These are phyloP conservation scores for Zaprionus camerounensis DNA, from an alignment of 1,140 invertebrate species.

Conservation along the genomic window DNA sequence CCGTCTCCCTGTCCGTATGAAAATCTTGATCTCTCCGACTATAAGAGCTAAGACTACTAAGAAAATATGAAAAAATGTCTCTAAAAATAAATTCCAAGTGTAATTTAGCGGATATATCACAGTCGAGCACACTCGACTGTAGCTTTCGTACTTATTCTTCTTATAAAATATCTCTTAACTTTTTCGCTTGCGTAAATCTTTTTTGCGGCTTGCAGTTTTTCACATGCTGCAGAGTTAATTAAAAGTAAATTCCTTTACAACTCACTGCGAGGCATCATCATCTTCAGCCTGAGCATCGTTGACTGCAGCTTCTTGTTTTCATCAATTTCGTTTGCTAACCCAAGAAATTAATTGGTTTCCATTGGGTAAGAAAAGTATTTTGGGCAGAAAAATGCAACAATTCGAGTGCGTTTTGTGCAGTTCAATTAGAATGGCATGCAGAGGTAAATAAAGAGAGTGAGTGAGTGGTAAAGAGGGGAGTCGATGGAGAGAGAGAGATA, in stretches of 20 bases:
- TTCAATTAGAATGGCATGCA: neutral
- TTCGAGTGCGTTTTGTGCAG: neutral
- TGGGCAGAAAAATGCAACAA: neutral
- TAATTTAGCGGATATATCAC: no score
- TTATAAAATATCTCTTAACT: no score
- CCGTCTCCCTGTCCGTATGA: no score
- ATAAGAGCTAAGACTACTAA: no score
- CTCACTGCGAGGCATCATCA: neutral
- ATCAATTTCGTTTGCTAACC: neutral
- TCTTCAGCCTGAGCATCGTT: neutral
- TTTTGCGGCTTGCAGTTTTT: conserved; percentile 8
- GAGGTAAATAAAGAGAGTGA: neutral
- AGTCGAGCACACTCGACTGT: no score
- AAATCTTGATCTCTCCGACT: no score
- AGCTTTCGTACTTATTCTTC: no score
- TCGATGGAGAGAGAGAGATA: no score
- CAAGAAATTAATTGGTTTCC: neutral
- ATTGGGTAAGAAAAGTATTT: neutral
- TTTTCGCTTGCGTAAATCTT: conserved; percentile 19
- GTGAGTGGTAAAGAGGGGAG: no score
- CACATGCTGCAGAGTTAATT: conserved; percentile 54
- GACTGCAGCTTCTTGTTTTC: neutral
- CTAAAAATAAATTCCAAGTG: no score
- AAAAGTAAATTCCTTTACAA: conserved; percentile 52
- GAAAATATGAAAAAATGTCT: no score